phyloP scores from a whole-genome alignment of 2,888 invertebrate genomes.

The Nemotelus nigrinus region DNA sequence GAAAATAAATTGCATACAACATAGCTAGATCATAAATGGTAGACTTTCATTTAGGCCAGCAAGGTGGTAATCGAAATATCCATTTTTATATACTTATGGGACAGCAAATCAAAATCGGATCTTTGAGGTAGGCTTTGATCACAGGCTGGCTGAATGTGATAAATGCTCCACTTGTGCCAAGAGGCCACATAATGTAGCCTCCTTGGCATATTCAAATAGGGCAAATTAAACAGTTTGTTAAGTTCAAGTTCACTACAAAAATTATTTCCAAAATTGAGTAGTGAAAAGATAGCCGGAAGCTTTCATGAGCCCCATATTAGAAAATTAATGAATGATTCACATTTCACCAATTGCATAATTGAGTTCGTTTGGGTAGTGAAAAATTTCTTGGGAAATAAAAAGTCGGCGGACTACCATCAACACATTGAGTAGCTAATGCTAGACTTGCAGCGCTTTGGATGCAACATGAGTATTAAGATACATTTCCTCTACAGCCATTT shows the following conservation, averaged over 20 bases:
- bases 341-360: background rate
- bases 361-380: background rate
- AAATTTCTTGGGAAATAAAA: background rate
- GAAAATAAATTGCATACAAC: too few species aligned
- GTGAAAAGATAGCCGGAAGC: background rate
- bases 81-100: too few species aligned
- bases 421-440: conserved; percentile 1
- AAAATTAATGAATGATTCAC: too few species aligned
- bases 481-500: conserved; percentile 58
- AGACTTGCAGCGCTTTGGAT: conserved; percentile 22
- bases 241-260: background rate
- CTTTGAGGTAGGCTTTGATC: background rate
- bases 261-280: conserved; percentile 9
- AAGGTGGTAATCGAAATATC: too few species aligned
- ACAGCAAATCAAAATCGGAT: too few species aligned
- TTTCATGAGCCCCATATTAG: background rate
- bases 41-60: too few species aligned
- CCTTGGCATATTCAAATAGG: background rate
- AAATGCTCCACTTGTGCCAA: conserved; percentile 1
- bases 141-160: background rate
- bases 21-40: too few species aligned
- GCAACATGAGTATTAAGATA: conserved; percentile 56
- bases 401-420: background rate
- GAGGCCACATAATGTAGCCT: background rate
- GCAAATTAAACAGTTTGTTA: background rate